Evolutionary conservation across 2,113 vertebrate genomes (phyloP).

Genomic region (Picathartes gymnocephalus): DNA sequence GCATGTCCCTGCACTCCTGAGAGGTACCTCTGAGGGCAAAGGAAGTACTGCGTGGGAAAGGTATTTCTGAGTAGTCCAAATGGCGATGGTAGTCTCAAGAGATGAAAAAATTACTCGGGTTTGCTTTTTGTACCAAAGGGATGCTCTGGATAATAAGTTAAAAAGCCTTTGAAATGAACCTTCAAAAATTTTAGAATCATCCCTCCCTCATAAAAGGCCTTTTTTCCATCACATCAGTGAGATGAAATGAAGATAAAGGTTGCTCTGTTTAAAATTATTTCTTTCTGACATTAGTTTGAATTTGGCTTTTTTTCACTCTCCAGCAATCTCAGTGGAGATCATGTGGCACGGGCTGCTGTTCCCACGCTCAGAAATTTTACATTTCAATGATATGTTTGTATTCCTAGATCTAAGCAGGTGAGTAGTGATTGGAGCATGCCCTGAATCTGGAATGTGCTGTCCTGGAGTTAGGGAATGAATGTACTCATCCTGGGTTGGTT

Average conservation of each 20-base stretch:
- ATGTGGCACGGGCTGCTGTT: background rate
- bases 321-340: conserved; percentile 41
- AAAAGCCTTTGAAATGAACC: conserved; percentile 35
- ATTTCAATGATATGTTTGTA: conserved; percentile 35
- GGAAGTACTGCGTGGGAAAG: background rate
- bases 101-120: background rate
- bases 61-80: background rate
- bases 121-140: background rate
- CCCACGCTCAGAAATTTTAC: background rate
- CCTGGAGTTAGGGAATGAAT: background rate
- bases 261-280: conserved; percentile 37
- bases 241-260: conserved; percentile 32
- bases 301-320: conserved; percentile 22
- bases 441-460: background rate
- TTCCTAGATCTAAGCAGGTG: conserved; percentile 25
- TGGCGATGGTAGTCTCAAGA: background rate
- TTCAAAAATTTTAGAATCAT: conserved; percentile 28
- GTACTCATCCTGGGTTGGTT: background rate
- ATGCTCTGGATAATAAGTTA: conserved; percentile 20
- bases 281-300: conserved; percentile 7
- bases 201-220: background rate
- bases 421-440: background rate
- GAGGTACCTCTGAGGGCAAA: background rate
- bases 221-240: conserved; percentile 34
- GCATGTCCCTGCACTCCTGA: background rate